phyloP scores from a whole-genome alignment of 2,888 invertebrate species.

The Geotrupes spiniger region DNA sequence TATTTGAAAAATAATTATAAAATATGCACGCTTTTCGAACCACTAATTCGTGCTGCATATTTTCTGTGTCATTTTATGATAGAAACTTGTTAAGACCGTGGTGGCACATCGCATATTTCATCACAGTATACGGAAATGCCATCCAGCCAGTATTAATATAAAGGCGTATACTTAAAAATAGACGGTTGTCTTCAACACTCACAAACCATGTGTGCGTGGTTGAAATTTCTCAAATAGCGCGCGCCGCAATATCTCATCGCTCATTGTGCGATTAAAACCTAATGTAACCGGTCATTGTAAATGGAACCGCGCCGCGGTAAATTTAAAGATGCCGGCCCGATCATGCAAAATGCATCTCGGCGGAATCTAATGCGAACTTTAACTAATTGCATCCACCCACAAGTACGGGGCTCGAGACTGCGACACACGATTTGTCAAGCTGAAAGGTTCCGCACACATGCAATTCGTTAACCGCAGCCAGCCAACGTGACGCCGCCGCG shows the following conservation, averaged over 20 bases:
- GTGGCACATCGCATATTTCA: no score
- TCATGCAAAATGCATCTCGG: conserved; percentile 19
- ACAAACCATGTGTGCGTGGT: conserved; percentile 8
- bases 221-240: conserved; percentile 19
- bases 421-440: conserved; percentile 50
- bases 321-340: conserved; percentile 8
- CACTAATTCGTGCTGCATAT: no score
- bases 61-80: no score
- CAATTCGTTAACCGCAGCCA: conserved; percentile 50
- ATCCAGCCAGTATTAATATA: no score
- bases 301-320: not conserved
- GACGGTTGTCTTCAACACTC: conserved; percentile 15
- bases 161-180: conserved; percentile 15
- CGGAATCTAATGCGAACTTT: conserved; percentile 24
- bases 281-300: not conserved
- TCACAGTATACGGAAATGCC: no score
- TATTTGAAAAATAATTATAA: no score
- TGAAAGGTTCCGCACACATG: conserved; percentile 52
- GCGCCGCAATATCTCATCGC: conserved; percentile 8
- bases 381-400: conserved; percentile 44
- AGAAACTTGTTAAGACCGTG: no score
- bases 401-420: conserved; percentile 31
- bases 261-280: conserved; percentile 5
- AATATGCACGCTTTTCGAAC: no score
- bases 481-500: conserved; percentile 50